phyloP scores from a whole-genome alignment of 2,888 invertebrate species.

The Petrolisthes cinctipes region DNA sequence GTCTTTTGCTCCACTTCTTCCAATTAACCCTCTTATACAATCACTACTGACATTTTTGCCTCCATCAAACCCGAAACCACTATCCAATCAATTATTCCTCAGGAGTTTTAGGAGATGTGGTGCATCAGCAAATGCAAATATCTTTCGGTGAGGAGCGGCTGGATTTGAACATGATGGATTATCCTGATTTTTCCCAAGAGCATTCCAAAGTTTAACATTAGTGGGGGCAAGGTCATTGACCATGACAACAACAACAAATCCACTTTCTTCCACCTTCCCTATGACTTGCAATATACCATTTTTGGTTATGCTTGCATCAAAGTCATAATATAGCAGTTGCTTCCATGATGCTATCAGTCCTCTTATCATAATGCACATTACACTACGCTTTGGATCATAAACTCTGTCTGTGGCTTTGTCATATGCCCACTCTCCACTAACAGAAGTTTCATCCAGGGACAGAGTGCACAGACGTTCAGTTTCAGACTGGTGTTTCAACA shows the following conservation, averaged over 20 bases:
- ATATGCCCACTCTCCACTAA: not conserved
- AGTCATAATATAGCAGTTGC: not conserved
- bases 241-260: not conserved
- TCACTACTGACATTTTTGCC: no score
- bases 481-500: slow-evolving; percentile 6
- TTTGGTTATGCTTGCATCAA: slow-evolving; percentile 5
- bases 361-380: not conserved
- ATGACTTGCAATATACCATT: not conserved
- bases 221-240: slow-evolving; percentile 1
- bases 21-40: not conserved
- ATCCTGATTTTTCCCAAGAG: not conserved
- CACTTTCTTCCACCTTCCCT: not conserved
- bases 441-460: slow-evolving; percentile 15
- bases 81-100: slow-evolving; percentile 17
- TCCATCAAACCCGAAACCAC: no score
- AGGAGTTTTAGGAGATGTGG: slow-evolving; percentile 5
- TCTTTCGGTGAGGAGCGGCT: not conserved
- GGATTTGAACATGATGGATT: slow-evolving; percentile 16
- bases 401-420: slow-evolving; percentile 2
- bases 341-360: not conserved
- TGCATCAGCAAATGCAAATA: slow-evolving; percentile 27
- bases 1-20: not conserved
- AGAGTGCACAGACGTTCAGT: not conserved
- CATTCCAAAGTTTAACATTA: not conserved
- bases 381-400: not conserved